Evolutionary conservation across 2,797 vertebrate genomes (phyloP).

Genomic region (Microctenopoma stevenorrisi): DNA sequence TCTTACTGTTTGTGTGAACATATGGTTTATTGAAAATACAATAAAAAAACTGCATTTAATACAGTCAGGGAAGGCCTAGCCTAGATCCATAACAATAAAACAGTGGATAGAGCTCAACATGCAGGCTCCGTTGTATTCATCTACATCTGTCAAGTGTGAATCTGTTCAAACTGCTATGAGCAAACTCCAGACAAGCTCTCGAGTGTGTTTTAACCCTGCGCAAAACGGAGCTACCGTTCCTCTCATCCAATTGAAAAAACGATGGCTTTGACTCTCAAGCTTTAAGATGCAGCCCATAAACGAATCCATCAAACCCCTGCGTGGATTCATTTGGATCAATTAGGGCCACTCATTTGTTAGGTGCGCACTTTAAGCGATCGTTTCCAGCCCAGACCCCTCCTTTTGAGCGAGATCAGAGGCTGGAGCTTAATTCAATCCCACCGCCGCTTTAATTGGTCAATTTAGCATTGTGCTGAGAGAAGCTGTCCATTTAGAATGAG

Average conservation of each 20-base stretch:
- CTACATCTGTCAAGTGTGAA: slow-evolving; percentile 43
- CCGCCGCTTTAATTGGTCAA: slow-evolving; percentile 83
- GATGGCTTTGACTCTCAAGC: slow-evolving; percentile 66
- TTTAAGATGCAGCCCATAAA: slow-evolving; percentile 52
- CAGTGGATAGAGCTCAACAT: slow-evolving; percentile 13
- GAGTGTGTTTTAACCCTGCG: slow-evolving; percentile 64
- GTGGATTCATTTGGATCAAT: slow-evolving; percentile 84
- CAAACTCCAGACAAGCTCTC: slow-evolving; percentile 40
- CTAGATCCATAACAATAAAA: slow-evolving; percentile 40
- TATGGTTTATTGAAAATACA: slow-evolving; percentile 51
- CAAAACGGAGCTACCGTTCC: slow-evolving; percentile 46
- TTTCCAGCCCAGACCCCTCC: slow-evolving; percentile 75
- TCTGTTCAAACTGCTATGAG: slow-evolving; percentile 37
- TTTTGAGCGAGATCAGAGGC: slow-evolving; percentile 74
- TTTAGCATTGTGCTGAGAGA: slow-evolving; percentile 84
- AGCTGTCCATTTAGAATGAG: slow-evolving; percentile 83
- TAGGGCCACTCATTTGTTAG: slow-evolving; percentile 78
- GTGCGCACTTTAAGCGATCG: slow-evolving; percentile 77
- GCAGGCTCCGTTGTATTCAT: slow-evolving; percentile 56
- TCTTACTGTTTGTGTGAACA: slow-evolving; percentile 34
- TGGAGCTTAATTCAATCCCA: slow-evolving; percentile 84
- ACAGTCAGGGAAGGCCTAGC: slow-evolving; percentile 32
- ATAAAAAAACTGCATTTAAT: slow-evolving; percentile 50
- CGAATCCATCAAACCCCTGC: slow-evolving; percentile 77
- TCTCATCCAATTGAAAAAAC: slow-evolving; percentile 57